Evolutionary conservation across 2,113 vertebrate genomes (phyloP), one percentile per base, ranked within the genome.

Genomic region (Carollia perspicillata): DNA sequence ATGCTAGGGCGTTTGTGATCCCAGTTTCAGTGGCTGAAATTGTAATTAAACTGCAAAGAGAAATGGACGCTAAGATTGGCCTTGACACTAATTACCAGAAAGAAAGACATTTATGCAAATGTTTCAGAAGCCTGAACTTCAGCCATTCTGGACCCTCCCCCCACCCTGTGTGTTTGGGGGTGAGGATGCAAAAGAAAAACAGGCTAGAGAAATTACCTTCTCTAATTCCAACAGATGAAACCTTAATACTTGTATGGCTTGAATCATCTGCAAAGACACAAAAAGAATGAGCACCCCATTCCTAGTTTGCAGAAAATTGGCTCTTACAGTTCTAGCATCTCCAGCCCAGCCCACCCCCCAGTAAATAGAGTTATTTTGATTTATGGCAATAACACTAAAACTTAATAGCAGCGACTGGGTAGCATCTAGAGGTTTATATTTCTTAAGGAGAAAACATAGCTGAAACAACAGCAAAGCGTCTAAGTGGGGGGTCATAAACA

Each of bases 221-320:
- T 99, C 99, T 98, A 99, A 99, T 99, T 99, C 99, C 99, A 99
- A 98, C 98, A 99, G 99, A 99, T 99, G 99, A 99, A 99, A 99
- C 98, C 99, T 99, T 99, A 99, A 99, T 99, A 99, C 99, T 99
- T 99, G 99, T 99, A 99, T 99, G 98, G 99, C 99, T 99, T 99
- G 99, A 97, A 99, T 99, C 99, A 99, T 99, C 99, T 99, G 99
- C 97, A 99, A 99, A 99, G 98, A 99, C 97, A 99, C 94, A 98
- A 98, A 98, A 98, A 99, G 98, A 96, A 98, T 60, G 80, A 98
- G 98, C 92, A 96, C 97, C 97, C 97, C 97, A 85, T 72, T 94
- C 94, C 87, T 96, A 94, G 96, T 95, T 96, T 97, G 96, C 94
- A 84, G 97, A 97, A 94, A 95, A 97, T 81, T 97, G 97, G 95